These are phyloP conservation scores for Uromys caudimaculatus DNA, from an alignment of 2,797 vertebrate species.

Conservation along the genomic window DNA sequence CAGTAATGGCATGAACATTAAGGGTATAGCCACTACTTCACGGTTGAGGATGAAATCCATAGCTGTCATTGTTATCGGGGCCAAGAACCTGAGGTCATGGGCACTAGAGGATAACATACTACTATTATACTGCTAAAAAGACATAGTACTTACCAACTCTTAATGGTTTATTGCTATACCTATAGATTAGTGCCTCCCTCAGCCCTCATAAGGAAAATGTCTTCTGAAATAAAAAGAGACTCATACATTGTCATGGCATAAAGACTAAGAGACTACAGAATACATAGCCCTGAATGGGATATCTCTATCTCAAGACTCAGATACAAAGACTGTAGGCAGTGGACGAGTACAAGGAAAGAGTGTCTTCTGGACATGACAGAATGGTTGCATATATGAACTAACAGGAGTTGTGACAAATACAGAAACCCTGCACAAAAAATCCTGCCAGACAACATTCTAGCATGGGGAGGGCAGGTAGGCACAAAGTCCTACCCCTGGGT, in stretches of 20 bases:
- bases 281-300: too few relatives aligned
- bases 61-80: neutral
- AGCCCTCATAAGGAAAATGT: neutral
- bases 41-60: neutral
- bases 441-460: too few relatives aligned
- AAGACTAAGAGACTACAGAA: neutral
- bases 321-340: neutral
- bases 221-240: neutral
- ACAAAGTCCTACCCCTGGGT: neutral
- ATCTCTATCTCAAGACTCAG: neutral
- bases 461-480: neutral
- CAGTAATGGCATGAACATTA: neutral
- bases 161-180: neutral
- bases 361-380: neutral
- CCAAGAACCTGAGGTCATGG: neutral
- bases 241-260: neutral
- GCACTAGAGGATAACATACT: neutral
- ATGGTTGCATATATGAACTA: neutral
- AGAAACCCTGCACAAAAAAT: neutral
- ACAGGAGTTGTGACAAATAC: neutral
- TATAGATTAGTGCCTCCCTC: neutral
- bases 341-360: too few relatives aligned
- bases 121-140: neutral
- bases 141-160: neutral
- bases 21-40: neutral